Evolutionary conservation across 2,797 vertebrate species (phyloP).

Genomic region (Yasuhikotakia modesta): DNA sequence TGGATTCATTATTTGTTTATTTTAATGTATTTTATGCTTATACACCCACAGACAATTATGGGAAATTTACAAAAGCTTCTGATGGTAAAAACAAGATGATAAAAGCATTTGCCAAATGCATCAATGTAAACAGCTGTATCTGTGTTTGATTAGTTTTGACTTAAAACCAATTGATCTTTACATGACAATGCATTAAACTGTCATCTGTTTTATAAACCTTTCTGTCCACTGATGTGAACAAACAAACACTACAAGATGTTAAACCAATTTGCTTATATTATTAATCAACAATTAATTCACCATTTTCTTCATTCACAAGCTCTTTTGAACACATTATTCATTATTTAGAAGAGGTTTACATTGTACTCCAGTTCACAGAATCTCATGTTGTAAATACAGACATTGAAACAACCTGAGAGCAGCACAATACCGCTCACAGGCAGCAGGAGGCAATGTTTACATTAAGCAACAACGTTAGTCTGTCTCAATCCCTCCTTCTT

Average conservation of each 20-base stretch:
- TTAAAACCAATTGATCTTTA: too few relatives aligned
- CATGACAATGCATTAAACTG: too few relatives aligned
- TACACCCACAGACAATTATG: background rate
- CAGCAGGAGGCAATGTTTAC: slow-evolving; percentile 74
- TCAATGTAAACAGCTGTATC: background rate
- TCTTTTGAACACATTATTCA: too few relatives aligned
- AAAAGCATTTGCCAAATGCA: background rate
- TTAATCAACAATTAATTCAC: background rate
- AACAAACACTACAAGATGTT: background rate
- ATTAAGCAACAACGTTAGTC: slow-evolving; percentile 56
- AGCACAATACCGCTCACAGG: slow-evolving; percentile 62
- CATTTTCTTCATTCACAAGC: too few relatives aligned
- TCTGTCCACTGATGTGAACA: background rate
- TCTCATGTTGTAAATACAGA: background rate
- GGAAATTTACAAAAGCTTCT: background rate
- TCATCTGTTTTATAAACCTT: slow-evolving; percentile 58
- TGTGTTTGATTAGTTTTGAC: background rate
- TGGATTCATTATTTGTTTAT: background rate
- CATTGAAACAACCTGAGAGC: background rate
- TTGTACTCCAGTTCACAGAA: background rate
- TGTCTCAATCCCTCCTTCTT: slow-evolving; percentile 48
- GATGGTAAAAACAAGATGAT: too few relatives aligned
- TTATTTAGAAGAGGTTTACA: background rate
- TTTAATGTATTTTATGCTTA: background rate
- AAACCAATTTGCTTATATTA: background rate